Evolutionary conservation across 2,113 vertebrate genomes (phyloP), one percentile per base, ranked within the genome.

Genomic region (Suricata suricatta): DNA sequence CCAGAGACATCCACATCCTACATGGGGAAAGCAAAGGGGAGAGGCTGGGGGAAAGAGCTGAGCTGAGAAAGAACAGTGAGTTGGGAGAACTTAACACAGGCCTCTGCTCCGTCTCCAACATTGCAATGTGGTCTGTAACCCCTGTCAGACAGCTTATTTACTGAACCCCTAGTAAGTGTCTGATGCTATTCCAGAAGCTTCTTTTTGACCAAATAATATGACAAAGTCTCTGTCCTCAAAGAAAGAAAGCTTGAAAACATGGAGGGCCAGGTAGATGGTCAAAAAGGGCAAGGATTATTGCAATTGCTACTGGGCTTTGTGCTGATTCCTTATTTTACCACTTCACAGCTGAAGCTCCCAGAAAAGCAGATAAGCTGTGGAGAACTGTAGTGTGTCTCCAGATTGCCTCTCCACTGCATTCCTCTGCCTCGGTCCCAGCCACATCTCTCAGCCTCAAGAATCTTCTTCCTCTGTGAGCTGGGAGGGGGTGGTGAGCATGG

Each of bases 381-480:
- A 33, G 33, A 82, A 63, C 14, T n/a, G 47, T 29, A n/a, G 29
- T n/a, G 15, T 76, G 41, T 93, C 83, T 82, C 69, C 92, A 85
- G 19, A 12, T 47, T n/a, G 33, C 66, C 66, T 54, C 29, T 3
- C n/a, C n/a, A 11, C 33, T 25, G 38, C 54, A 38, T 83, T 63
- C 95, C 38, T 92, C 76, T 54, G 52, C 74, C 68, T 88, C 10
- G 0, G 7, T n/a, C 79, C 44, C 68, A 57, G 44, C 81, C 86
- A 60, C 82, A 31, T 88, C 90, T 68, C 57, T 82, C 60, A 29
- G 90, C 69, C 93, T 84, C 90, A 72, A 27, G 68, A 94, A 72
- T 76, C 77, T 10, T 91, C 47, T 87, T 92, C 63, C 63, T 80
- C 3, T 0, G 21, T 72, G 63, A 93, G 38, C 25, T 47, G 29